Evolutionary conservation across 2,797 vertebrate genomes (phyloP).

Genomic region (Enteromius argenteus): DNA sequence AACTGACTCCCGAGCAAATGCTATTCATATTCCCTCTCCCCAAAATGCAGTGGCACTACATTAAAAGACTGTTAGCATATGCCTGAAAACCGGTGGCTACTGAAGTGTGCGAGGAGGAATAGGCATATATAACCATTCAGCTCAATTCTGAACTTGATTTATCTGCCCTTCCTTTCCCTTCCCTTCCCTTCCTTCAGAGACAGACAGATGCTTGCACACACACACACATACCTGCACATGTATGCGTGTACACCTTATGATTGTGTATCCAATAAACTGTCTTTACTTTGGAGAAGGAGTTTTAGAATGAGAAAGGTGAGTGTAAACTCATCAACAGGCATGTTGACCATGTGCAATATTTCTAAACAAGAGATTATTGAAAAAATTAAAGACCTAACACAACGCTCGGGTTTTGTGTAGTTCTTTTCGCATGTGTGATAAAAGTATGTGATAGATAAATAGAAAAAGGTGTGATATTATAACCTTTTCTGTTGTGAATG

Average conservation of each 20-base stretch:
- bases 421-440: constrained; percentile 53
- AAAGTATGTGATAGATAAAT: background rate
- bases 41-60: constrained; percentile 49
- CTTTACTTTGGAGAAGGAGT: constrained; percentile 82
- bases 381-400: constrained; percentile 87
- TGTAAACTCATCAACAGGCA: constrained; percentile 83
- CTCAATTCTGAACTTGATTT: constrained; percentile 1
- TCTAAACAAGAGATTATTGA: constrained; percentile 86
- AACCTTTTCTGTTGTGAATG: no score
- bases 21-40: constrained; percentile 34
- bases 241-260: constrained; percentile 83
- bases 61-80: constrained; percentile 60
- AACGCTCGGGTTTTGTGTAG: constrained; percentile 58
- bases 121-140: constrained; percentile 15
- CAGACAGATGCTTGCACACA: constrained; percentile 73
- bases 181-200: constrained; percentile 13
- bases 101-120: background rate
- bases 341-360: constrained; percentile 90
- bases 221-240: constrained; percentile 74
- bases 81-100: constrained; percentile 47
- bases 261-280: constrained; percentile 83
- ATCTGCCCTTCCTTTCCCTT: constrained; percentile 38
- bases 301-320: constrained; percentile 80
- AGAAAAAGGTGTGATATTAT: background rate
- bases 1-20: constrained; percentile 46